Base-by-base conservation (phyloP, 2,797 vertebrate species). In the Hypotaenidia philippensis region DNA sequence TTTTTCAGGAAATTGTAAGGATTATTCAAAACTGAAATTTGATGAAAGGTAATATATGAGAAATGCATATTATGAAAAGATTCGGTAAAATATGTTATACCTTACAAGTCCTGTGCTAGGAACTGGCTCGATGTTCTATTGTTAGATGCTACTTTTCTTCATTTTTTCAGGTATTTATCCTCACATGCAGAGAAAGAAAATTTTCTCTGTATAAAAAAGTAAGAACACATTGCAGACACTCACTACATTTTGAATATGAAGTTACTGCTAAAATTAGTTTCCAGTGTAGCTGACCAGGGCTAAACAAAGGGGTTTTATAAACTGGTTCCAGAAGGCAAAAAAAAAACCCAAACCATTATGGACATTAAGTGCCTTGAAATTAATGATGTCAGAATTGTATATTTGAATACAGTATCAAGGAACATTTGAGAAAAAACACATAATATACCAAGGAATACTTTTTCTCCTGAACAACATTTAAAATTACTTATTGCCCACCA, bases 1-100 rank as follows among this genome's bases (percentile, higher is more conserved):
- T 29, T 80, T 87, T 87, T 78, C 85, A 85, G 84, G 71, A 92
- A 83, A 85, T 71, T 85, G 8, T 87, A 50, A 83, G 60, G 36
- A 64, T 91, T 93, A 80, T 41, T 77, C 45, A 83, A 89, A 94
- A 80, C 49, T 52, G 44, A 87, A 92, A 87, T 93, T 89, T 89
- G 68, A 70, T 74, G 36, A 77, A 83, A 91, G 9, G 52, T 60
- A 79, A 63, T 74, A 64, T 41, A 63, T 3, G 11, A 84, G 52
- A 87, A 92, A 89, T 72, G 59, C 3, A 53, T 31, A 50, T 4
- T 14, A 82, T 87, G 49, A 59, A 82, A 93, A 83, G 7, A 34
- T 82, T 69, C 13, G 32, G 50, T 52, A 63, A 80, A 88, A 83
- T 57, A 68, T 20, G 4, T 29, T 45, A 5, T 25, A 26, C 50